Base-by-base conservation (phyloP, 2,113 vertebrate species). In the Saimiri boliviensis region DNA sequence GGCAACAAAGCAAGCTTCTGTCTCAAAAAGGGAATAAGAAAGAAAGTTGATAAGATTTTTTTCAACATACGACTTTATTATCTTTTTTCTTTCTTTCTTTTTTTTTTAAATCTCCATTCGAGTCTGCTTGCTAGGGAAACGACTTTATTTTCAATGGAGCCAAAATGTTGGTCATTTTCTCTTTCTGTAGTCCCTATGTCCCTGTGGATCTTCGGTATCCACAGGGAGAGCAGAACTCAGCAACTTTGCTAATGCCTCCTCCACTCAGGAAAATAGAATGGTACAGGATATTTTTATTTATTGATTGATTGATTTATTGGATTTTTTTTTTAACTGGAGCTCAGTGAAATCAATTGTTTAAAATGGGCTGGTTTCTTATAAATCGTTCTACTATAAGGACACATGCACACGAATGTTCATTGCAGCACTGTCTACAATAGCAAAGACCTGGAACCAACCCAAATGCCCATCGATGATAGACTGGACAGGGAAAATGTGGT, bases 311-410 rank as follows among this genome's bases (percentile, higher is more conserved):
- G 5, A 42, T 42, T 42, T n/a, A n/a, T n/a, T 42, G 42, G 42
- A 42, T 42, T 42, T 42, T 42, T 93, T 83, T 63, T 63, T 81
- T 60, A 82, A 68, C 27, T 79, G n/a, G 85, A 30, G 52, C 66
- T 94, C 56, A 86, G 52, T 86, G 68, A 89, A 95, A 89, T 60
- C 20, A 63, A 54, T 54, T 74, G 84, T 76, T 86, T 81, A 81
- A 94, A 93, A 85, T 89, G 42, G 81, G 76, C 66, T 87, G 23
- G 27, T 77, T 94, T 93, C 20, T n/a, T n/a, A n/a, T n/a, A n/a
- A n/a, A n/a, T n/a, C n/a, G n/a, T n/a, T n/a, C n/a, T n/a, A n/a
- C n/a, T n/a, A n/a, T n/a, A n/a, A n/a, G n/a, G n/a, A n/a, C n/a
- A n/a, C n/a, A n/a, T n/a, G n/a, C n/a, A n/a, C n/a, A n/a, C n/a